Conservation (phyloP, 1,140 invertebrate genomes). For the Heliothis virescens region DNA sequence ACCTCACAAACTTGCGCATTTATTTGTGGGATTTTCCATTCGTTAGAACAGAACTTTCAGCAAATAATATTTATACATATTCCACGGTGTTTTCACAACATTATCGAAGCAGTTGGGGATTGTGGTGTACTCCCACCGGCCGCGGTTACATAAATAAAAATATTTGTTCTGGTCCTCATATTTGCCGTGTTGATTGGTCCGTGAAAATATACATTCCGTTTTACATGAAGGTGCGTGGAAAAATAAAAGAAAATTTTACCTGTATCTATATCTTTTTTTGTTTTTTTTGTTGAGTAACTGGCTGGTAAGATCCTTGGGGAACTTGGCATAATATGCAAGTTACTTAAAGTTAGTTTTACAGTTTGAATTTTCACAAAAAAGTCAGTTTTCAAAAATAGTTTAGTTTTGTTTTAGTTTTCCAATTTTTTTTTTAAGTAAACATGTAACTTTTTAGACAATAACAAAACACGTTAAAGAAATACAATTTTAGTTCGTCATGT, state of each 20-base stretch:
- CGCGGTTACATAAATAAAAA: not conserved
- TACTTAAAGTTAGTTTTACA: not conserved
- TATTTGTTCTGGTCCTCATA: slow-evolving; percentile 18
- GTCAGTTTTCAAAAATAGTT: too few species aligned
- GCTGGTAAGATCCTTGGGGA: not conserved
- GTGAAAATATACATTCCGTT: slow-evolving; percentile 25
- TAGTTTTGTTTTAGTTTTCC: too few species aligned
- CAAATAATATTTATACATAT: too few species aligned
- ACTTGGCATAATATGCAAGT: not conserved
- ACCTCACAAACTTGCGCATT: too few species aligned
- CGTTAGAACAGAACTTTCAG: too few species aligned
- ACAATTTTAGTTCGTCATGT: too few species aligned
- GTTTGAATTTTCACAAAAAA: not conserved
- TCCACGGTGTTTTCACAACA: not conserved
- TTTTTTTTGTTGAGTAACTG: not conserved
- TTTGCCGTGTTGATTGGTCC: slow-evolving; percentile 49
- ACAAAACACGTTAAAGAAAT: too few species aligned
- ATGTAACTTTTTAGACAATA: too few species aligned
- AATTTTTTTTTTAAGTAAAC: too few species aligned
- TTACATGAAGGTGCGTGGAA: not conserved
- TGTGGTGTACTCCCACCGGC: not conserved
- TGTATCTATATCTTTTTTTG: not conserved
- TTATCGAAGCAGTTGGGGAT: not conserved
- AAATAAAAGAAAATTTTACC: slow-evolving; percentile 6
- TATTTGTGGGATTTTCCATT: too few species aligned